A percentile compares a stretch with the other conserved stretches of the same genome.
These are phyloP conservation scores for Maccullochella peelii DNA, from an alignment of 2,113 vertebrate genomes.

Conservation along the genomic window DNA sequence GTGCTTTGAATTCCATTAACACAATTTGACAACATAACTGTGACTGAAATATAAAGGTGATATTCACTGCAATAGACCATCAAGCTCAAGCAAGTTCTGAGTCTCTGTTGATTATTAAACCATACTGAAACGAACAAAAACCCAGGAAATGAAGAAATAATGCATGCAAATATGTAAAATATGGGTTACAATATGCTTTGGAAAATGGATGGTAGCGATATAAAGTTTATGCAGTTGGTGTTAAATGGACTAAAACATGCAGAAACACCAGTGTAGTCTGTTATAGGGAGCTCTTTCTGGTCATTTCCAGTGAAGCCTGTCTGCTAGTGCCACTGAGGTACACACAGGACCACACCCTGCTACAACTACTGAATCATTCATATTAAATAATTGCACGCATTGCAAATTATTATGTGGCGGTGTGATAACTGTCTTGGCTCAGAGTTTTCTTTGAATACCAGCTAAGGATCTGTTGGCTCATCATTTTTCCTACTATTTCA, in stretches of 20 bases:
- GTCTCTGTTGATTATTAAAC: too few relatives aligned
- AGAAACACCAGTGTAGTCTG: not conserved
- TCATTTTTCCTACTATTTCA: not conserved
- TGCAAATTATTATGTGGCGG: not conserved
- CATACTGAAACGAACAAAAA: not conserved
- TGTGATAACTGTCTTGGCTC: not conserved
- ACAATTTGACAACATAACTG: not conserved
- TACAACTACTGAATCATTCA: conserved; percentile 11
- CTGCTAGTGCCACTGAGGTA: not conserved
- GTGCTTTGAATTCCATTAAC: not conserved
- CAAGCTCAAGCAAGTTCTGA: not conserved
- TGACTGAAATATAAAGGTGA: too few relatives aligned
- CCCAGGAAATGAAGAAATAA: not conserved
- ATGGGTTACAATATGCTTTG: not conserved
- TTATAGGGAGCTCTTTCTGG: not conserved
- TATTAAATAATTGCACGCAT: not conserved
- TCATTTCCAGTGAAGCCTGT: not conserved
- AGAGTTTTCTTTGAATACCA: not conserved
- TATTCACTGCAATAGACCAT: not conserved
- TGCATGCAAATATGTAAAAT: not conserved
- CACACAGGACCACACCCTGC: not conserved
- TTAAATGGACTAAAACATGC: not conserved
- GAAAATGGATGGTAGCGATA: not conserved
- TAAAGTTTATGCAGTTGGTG: not conserved
- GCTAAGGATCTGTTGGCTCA: not conserved